Base-by-base conservation (phyloP, 2,888 invertebrate genomes). In the Torymus texanus region DNA sequence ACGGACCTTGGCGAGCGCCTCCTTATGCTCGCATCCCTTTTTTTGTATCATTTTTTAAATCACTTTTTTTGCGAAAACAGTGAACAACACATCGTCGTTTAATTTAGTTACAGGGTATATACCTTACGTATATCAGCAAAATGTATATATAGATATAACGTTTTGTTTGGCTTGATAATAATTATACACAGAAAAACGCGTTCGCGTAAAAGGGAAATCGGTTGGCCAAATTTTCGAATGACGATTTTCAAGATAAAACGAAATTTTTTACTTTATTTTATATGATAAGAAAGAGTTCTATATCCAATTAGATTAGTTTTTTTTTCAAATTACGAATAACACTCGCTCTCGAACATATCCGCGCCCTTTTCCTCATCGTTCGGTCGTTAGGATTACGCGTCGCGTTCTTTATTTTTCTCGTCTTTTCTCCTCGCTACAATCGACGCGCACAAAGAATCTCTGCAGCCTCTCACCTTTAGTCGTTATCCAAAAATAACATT, bases 51-150 rank as follows among this genome's bases (percentile, higher is more conserved):
- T 75, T 62, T 75, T 74, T 74, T 51, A 8, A 29, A 41, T 66
- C 63, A n/a, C 13, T n/a, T 76, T 80, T 73, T 80, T 74, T 74
- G 74, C 61, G 70, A 77, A 71, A 77, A 74, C 78, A 81, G 58
- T 63, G 67, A 75, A 72, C 75, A 78, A 78, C 75, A 78, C 63
- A 77, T 80, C 70, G 58, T 65, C 68, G 73, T 70, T 77, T 76
- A 74, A 80, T 70, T 73, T 74, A 80, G 70, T 72, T 75, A 73
- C 75, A 78, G 78, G 55, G 67, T 80, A 78, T 29, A n/a, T 75
- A 75, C 65, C 56, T 80, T 80, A 77, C 56, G 66, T 65, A 74
- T 77, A 80, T 80, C 65, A 75, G 75, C 70, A 63, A 80, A 78
- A 75, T 67, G 78, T 78, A 75, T 80, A 80, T 74, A 66, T 75